Evolutionary conservation across 2,113 vertebrate genomes (phyloP).

Genomic region (Gulo gulo): DNA sequence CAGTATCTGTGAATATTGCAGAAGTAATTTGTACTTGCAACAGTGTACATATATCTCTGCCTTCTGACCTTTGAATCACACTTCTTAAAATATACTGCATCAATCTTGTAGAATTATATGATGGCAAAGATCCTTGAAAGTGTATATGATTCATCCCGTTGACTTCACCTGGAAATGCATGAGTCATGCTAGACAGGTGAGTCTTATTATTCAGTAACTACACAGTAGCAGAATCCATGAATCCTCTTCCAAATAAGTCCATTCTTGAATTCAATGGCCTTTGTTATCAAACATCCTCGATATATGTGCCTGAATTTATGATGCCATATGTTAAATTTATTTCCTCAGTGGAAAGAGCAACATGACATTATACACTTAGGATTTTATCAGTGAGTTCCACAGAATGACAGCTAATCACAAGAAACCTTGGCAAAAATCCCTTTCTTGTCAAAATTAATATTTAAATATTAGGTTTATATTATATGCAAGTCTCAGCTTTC

Average conservation of each 20-base stretch:
- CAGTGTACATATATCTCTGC: not conserved
- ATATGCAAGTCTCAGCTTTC: not conserved
- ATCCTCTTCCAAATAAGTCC: constrained; percentile 7
- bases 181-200: constrained; percentile 19
- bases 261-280: constrained; percentile 30
- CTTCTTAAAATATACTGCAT: constrained; percentile 53
- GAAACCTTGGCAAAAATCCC: not conserved
- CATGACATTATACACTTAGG: not conserved
- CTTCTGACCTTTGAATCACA: constrained; percentile 51
- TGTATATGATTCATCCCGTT: constrained; percentile 25
- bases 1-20: constrained; percentile 11
- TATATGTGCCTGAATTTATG: constrained; percentile 24
- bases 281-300: constrained; percentile 34
- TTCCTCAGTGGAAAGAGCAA: not conserved
- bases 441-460: constrained; percentile 43
- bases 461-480: not conserved
- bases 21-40: constrained; percentile 36
- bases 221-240: not conserved
- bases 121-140: constrained; percentile 58
- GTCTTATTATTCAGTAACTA: constrained; percentile 24
- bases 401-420: not conserved
- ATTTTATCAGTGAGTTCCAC: constrained; percentile 19
- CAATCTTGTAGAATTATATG: constrained; percentile 53
- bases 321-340: constrained; percentile 41
- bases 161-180: constrained; percentile 1